Evolutionary conservation across 2,797 vertebrate species (phyloP), one percentile per base, ranked within the genome.

Genomic region (Anguilla marmorata): DNA sequence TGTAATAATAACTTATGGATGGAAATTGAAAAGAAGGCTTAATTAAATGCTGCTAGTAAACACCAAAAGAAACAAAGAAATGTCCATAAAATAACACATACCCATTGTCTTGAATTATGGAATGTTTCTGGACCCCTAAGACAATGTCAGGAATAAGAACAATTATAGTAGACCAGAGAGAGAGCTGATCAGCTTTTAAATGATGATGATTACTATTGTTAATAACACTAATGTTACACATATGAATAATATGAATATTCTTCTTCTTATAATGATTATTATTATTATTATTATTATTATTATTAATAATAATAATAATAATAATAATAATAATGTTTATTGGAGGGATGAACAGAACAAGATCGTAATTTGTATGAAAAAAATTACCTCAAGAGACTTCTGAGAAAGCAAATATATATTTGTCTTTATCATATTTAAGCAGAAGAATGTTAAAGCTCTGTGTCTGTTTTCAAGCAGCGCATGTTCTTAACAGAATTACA

Each of bases 401-500:
- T 92, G 90, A 45, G 86, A 88, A 85, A 90, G 88, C 92, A 92
- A 93, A 93, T 89, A 93, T 94, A 94, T 90, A 74, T 63, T 92
- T 89, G 87, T 88, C 91, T 92, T 93, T 12, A 58, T 92, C 88
- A 90, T 86, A 92, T 91, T 85, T 92, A 91, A 90, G 93, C 91
- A 91, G 91, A 94, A 94, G 93, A 94, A 94, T 94, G 92, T 90
- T 91, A 37, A 87, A 88, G 90, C 89, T 86, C 37, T 41, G 85
- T 86, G 90, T 90, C 93, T 88, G 91, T 89, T 90, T 84, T 85
- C 16, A 79, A 87, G 87, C 91, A 89, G 88, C 87, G 93, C 88
- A 92, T 86, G 91, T 89, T 88, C 88, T 91, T 96, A 96, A 96
- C 91, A 54, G 89, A 91, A 94, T 96, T 94, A 95, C 90, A 90